Percentiles rank a stretch among this genome's conserved stretches.
These are phyloP conservation scores for Rhingia rostrata DNA, from an alignment of 2,888 invertebrate species.

Conservation along the genomic window DNA sequence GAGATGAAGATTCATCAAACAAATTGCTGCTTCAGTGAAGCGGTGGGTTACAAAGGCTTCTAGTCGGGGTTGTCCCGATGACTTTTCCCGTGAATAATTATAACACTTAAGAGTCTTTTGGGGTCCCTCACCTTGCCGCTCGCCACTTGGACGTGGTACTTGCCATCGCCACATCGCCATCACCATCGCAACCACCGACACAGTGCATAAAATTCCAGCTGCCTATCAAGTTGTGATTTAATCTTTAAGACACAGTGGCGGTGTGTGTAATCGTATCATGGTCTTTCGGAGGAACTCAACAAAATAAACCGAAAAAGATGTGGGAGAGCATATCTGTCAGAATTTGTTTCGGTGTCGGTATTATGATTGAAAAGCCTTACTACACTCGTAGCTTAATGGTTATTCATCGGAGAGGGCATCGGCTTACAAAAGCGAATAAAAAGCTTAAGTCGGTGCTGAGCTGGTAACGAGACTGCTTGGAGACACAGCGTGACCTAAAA, in stretches of 20 bases:
- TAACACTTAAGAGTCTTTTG: slow-evolving; percentile 70
- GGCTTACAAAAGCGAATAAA: not conserved
- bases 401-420: not conserved
- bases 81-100: slow-evolving; percentile 74
- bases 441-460: slow-evolving; percentile 29
- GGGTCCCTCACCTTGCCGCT: slow-evolving; percentile 46
- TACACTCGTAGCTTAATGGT: not conserved
- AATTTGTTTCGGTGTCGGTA: slow-evolving; percentile 69
- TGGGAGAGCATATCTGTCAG: slow-evolving; percentile 71
- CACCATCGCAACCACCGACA: not conserved
- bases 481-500: slow-evolving; percentile 33
- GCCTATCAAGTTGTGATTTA: slow-evolving; percentile 73
- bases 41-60: slow-evolving; percentile 66
- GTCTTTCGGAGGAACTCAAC: slow-evolving; percentile 14
- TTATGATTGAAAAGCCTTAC: slow-evolving; percentile 46
- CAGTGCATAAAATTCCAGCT: slow-evolving; percentile 71
- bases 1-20: slow-evolving; percentile 65
- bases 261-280: slow-evolving; percentile 68
- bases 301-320: slow-evolving; percentile 26
- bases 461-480: slow-evolving; percentile 59
- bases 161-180: slow-evolving; percentile 17
- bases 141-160: slow-evolving; percentile 28
- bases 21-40: slow-evolving; percentile 70
- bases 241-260: slow-evolving; percentile 70
- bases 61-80: slow-evolving; percentile 62